Conservation (phyloP, 23 tunicate species). For the Trididemnum clinides region DNA sequence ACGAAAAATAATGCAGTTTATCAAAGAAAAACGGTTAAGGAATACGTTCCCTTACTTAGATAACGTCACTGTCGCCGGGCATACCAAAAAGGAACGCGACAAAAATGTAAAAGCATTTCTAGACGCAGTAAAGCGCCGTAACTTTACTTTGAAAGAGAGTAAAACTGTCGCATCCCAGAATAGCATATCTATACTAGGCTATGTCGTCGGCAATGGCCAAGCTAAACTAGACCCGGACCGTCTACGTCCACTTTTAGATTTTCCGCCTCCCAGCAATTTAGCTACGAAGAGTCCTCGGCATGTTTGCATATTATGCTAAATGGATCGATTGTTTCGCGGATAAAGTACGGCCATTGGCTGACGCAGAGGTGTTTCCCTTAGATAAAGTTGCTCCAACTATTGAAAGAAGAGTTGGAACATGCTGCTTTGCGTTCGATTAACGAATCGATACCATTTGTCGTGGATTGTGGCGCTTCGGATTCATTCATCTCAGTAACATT, state of each 20-base stretch:
- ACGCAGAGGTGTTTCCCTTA: background rate
- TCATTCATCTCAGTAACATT: too few species aligned
- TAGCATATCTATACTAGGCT: background rate
- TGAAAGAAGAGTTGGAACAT: background rate
- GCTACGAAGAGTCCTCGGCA: background rate
- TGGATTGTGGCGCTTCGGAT: too few species aligned
- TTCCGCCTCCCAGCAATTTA: background rate
- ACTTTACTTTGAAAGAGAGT: too few species aligned
- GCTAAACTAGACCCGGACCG: background rate
- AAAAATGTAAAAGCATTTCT: background rate
- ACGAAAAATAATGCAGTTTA: background rate
- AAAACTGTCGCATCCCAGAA: too few species aligned
- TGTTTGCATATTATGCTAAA: background rate
- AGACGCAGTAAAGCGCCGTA: background rate
- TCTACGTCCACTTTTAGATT: background rate
- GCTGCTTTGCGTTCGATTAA: background rate
- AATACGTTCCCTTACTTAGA: background rate
- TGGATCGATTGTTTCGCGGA: background rate
- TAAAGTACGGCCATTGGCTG: background rate
- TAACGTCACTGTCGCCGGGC: conserved; percentile 4
- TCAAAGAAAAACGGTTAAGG: background rate
- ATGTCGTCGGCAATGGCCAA: background rate
- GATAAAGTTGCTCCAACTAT: background rate
- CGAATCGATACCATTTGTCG: background rate
- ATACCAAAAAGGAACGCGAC: background rate